A percentile compares a stretch with the other conserved stretches of the same genome.
These are phyloP conservation scores for Sebastes diaconus DNA, from an alignment of 2,797 vertebrate species.

Conservation along the genomic window DNA sequence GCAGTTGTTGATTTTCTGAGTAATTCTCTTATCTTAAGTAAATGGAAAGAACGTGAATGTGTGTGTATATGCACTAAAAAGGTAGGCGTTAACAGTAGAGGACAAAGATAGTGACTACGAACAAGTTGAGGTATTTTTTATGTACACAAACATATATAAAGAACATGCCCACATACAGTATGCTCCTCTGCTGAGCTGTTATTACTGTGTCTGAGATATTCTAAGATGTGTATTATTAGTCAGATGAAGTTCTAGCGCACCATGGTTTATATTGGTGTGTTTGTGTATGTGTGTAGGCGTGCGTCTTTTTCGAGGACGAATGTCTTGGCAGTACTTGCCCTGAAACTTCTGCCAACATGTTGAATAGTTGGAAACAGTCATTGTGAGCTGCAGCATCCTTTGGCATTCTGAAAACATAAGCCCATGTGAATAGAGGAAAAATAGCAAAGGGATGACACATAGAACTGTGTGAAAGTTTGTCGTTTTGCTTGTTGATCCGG, in stretches of 20 bases:
- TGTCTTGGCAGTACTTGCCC: conserved; percentile 44
- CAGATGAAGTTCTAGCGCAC: conserved; percentile 2
- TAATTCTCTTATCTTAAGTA: neutral
- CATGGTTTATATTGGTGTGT: neutral
- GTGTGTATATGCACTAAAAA: neutral
- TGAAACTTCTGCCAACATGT: conserved; percentile 36
- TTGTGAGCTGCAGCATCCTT: neutral
- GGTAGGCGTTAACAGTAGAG: neutral
- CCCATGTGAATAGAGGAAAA: neutral
- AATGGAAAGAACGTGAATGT: neutral
- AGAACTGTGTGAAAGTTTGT: neutral
- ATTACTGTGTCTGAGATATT: conserved; percentile 14
- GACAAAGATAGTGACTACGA: neutral
- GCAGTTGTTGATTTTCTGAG: neutral
- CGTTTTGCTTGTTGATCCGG: neutral
- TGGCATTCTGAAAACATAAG: conserved; percentile 4
- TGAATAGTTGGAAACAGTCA: conserved; percentile 33
- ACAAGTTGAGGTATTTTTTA: neutral
- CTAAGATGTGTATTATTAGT: conserved; percentile 9
- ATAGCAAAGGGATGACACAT: neutral
- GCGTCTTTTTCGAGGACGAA: conserved; percentile 29
- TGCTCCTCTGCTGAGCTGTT: neutral
- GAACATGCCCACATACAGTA: neutral
- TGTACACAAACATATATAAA: neutral
- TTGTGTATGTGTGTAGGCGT: conserved; percentile 14